Evolutionary conservation across 2,888 invertebrate genomes (phyloP).

Genomic region (Ptychoptera albimana): DNA sequence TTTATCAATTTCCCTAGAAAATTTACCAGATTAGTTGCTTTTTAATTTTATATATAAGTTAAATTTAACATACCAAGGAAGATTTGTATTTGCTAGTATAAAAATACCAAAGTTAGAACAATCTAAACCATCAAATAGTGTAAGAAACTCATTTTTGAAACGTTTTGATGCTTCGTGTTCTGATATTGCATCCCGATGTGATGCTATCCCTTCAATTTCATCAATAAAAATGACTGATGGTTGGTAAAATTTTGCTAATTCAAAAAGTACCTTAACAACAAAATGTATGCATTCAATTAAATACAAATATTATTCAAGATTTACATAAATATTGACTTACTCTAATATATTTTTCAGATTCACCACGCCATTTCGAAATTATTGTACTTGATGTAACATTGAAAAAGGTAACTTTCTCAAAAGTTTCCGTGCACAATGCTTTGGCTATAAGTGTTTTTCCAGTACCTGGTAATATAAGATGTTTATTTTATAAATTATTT

Average conservation of each 20-base stretch:
- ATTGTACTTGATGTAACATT: slow-evolving; percentile 79
- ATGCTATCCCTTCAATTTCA: slow-evolving; percentile 76
- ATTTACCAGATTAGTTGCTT: background rate
- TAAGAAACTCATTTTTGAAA: slow-evolving; percentile 76
- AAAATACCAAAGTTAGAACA: slow-evolving; percentile 48
- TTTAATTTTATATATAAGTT: background rate
- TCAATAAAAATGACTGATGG: slow-evolving; percentile 89
- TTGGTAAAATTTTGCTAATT: slow-evolving; percentile 67
- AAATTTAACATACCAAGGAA: slow-evolving; percentile 55
- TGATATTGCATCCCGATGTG: slow-evolving; percentile 41
- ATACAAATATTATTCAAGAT: too few species aligned
- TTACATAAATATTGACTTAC: slow-evolving; percentile 28
- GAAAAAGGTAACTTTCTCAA: slow-evolving; percentile 59
- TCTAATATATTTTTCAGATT: slow-evolving; percentile 84
- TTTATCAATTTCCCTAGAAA: slow-evolving; percentile 63
- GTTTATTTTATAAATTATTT: slow-evolving; percentile 34
- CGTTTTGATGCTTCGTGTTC: slow-evolving; percentile 79
- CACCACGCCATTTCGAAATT: slow-evolving; percentile 92
- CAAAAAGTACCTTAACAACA: slow-evolving; percentile 54
- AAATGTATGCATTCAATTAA: too few species aligned
- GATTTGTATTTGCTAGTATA: slow-evolving; percentile 73
- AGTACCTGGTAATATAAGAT: slow-evolving; percentile 35
- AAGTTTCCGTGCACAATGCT: slow-evolving; percentile 68
- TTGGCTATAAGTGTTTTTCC: slow-evolving; percentile 84
- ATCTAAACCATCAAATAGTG: slow-evolving; percentile 68